Evolutionary conservation across 2,888 invertebrate genomes (phyloP).

Genomic region (Diadromus collaris): DNA sequence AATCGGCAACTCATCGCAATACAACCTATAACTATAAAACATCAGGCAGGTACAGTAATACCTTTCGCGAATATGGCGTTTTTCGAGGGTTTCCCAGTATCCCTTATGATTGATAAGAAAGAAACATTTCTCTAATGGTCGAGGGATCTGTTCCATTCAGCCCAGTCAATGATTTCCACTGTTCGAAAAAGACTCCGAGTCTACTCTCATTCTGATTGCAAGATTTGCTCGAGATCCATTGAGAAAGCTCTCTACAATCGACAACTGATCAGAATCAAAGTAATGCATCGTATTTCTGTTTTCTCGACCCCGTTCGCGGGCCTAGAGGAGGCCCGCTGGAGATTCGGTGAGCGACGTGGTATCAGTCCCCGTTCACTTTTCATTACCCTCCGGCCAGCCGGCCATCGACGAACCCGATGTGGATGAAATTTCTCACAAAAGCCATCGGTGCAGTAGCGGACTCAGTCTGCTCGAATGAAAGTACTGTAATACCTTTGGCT

Average conservation of each 20-base stretch:
- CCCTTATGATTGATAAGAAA: slow-evolving; percentile 16
- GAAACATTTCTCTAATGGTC: slow-evolving; percentile 31
- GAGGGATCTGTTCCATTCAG: neutral
- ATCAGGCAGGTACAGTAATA: no score
- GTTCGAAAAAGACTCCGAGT: slow-evolving; percentile 10
- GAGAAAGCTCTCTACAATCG: slow-evolving; percentile 47
- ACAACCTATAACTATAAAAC: neutral
- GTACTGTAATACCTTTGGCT: slow-evolving; percentile 31
- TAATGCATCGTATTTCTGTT: slow-evolving; percentile 48
- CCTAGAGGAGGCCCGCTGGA: slow-evolving; percentile 13
- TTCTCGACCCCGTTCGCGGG: slow-evolving; percentile 5
- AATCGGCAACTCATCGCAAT: slow-evolving; percentile 52
- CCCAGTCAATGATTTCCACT: slow-evolving; percentile 29
- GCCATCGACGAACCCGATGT: slow-evolving; percentile 28
- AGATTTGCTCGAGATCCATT: slow-evolving; percentile 43
- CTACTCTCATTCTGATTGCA: slow-evolving; percentile 15
- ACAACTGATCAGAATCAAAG: slow-evolving; percentile 53
- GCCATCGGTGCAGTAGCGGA: slow-evolving; percentile 16
- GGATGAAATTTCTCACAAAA: slow-evolving; percentile 46
- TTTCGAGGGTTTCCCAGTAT: slow-evolving; percentile 2
- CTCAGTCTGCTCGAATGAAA: slow-evolving; percentile 37
- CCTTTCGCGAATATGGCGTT: slow-evolving; percentile 5
- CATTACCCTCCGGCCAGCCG: slow-evolving; percentile 29
- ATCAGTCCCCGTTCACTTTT: slow-evolving; percentile 41
- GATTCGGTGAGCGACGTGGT: slow-evolving; percentile 16